Evolutionary conservation across 37 sponge, comb jelly and placozoan genomes (phyloP).

Genomic region (Axinella damicornis): DNA sequence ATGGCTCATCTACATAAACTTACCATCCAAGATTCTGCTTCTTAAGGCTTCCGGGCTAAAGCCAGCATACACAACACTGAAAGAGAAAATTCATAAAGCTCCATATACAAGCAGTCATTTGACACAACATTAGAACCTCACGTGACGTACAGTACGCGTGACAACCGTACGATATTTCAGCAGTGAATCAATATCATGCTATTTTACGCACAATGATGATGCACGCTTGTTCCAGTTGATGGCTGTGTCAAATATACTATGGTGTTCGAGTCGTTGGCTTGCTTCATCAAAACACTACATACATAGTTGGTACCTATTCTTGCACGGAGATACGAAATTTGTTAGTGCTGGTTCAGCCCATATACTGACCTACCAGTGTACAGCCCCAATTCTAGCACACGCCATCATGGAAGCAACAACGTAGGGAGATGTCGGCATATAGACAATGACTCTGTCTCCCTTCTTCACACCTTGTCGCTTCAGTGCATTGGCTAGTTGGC

Average conservation of each 20-base stretch:
- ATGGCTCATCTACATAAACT: not conserved
- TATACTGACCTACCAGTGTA: conserved; percentile 64
- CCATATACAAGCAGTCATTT: not conserved
- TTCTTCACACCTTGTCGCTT: conserved; percentile 77
- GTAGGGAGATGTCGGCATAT: conserved; percentile 73
- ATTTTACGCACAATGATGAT: no score
- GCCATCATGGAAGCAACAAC: conserved; percentile 76
- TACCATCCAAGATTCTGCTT: conserved; percentile 85
- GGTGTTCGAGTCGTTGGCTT: no score
- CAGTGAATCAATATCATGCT: no score
- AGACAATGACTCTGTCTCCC: conserved; percentile 85
- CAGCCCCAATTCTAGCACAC: conserved; percentile 86
- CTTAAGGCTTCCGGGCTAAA: conserved; percentile 95
- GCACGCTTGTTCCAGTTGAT: no score
- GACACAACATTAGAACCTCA: no score
- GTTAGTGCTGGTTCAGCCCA: no score
- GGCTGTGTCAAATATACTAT: no score
- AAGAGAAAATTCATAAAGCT: not conserved
- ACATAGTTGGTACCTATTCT: no score
- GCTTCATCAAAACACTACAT: no score
- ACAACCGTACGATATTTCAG: no score
- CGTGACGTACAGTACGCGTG: no score
- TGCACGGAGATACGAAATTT: no score
- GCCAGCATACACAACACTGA: conserved; percentile 96
- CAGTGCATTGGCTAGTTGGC: conserved; percentile 76